These are phyloP conservation scores for Aldabrachelys gigantea DNA, from an alignment of 2,113 vertebrate genomes.

Conservation along the genomic window DNA sequence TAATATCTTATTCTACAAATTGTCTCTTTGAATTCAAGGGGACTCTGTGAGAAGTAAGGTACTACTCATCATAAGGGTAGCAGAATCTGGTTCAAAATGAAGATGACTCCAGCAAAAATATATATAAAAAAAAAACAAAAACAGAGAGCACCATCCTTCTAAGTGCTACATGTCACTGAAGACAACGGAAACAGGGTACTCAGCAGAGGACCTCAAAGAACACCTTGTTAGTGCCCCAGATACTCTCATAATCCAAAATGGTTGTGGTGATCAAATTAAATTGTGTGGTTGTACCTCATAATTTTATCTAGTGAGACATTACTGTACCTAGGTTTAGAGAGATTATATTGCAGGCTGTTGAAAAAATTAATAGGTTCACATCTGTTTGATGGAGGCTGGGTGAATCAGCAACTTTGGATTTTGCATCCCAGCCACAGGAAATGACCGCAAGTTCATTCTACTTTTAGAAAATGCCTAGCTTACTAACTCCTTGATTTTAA, in stretches of 20 bases:
- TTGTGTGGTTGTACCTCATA: too few relatives aligned
- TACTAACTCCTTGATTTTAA: background rate
- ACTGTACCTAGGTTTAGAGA: background rate
- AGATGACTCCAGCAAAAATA: background rate
- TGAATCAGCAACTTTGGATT: background rate
- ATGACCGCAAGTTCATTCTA: background rate
- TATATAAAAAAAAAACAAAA: background rate
- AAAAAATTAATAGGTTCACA: background rate
- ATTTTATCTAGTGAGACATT: background rate
- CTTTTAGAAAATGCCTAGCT: background rate
- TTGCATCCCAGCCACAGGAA: background rate
- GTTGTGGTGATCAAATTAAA: background rate
- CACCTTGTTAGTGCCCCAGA: background rate
- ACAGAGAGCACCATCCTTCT: background rate
- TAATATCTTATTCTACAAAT: background rate
- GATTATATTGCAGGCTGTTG: background rate
- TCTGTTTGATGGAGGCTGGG: rapidly evolving
- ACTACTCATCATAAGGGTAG: background rate
- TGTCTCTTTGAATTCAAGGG: background rate
- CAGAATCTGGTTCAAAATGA: background rate
- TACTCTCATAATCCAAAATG: background rate
- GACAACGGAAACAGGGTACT: background rate
- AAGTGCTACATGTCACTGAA: background rate
- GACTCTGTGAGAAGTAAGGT: too few relatives aligned
- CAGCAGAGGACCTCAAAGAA: too few relatives aligned